Base-by-base conservation (phyloP, 2,113 vertebrate species). In the Xenopus borealis region DNA sequence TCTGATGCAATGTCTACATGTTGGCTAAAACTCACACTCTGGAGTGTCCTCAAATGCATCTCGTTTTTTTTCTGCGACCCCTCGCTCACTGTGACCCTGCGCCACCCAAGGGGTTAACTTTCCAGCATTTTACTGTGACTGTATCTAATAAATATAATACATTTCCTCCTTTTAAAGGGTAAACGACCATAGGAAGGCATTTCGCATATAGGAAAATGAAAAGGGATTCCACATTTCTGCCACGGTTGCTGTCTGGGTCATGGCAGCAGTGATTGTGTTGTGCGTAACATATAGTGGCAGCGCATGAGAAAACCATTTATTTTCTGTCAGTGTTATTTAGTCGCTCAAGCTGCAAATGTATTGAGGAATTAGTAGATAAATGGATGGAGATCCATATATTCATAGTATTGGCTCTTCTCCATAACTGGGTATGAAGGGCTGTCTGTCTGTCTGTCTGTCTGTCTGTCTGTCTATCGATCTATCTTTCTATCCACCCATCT, bases 261-360 rank as follows among this genome's bases (percentile, higher is more conserved):
- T 47, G 46, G 52, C 57, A 68, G 46, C 16, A 17, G n/a, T 67
- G 55, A 62, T 75, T 19, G 23, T 69, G 57, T 46, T 44, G 17
- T 7, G 23, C 23, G 33, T 62, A 75, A 69, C 17, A 62, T 75
- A 57, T 18, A 69, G 57, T 69, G 66, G 55, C 72, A 75, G 57
- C 45, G 47, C 30, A 57, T 69, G 66, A 23, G 73, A 62, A 53
- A 62, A 62, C 27, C 66, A 69, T 70, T 69, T 69, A 76, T 53
- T 59, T 18, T 23, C 30, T 63, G 74, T 64, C 74, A 76, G 62
- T 69, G 69, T 45, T 76, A 27, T 68, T 69, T 70, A 55, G 47
- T 63, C 58, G 27, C 30, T 40, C 27, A 30, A 10, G 61, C 64
- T 46, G 65, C 23, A 9, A 66, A 53, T 53, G 52, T 13, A 13